These are phyloP conservation scores for Pantherophis vulpinus DNA, from an alignment of 2,797 vertebrate genomes.

Conservation along the genomic window DNA sequence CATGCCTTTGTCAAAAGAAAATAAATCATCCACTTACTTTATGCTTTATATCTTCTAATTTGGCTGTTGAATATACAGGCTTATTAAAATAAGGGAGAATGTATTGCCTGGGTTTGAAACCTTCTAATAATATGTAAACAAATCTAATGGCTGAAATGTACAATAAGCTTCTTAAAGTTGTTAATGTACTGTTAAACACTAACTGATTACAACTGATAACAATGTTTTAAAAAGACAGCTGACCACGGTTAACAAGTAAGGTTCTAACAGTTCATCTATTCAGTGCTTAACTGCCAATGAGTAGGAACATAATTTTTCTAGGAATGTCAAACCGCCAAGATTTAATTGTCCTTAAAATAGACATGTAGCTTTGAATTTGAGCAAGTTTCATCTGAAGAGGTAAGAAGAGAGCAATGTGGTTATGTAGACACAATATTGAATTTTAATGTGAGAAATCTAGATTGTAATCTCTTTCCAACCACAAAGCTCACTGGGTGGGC, in stretches of 20 bases:
- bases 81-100: neutral
- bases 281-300: neutral
- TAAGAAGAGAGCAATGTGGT: neutral
- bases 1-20: neutral
- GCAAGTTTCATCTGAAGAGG: neutral
- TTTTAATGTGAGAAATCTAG: slow-evolving; percentile 12
- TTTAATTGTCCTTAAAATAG: slow-evolving; percentile 14
- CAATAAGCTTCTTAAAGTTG: neutral
- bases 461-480: neutral
- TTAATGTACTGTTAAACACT: neutral
- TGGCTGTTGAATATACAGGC: neutral
- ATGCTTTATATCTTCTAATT: neutral
- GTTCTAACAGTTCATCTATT: neutral
- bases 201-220: neutral
- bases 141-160: neutral
- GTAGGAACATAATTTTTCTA: neutral
- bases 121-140: neutral
- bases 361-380: neutral
- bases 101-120: neutral
- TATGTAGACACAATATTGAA: neutral
- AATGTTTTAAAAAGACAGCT: neutral
- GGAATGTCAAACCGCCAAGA: neutral
- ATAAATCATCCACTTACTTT: neutral
- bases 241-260: neutral
- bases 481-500: neutral